phyloP scores from a whole-genome alignment of 1,140 invertebrate species.

The Hyles euphorbiae region DNA sequence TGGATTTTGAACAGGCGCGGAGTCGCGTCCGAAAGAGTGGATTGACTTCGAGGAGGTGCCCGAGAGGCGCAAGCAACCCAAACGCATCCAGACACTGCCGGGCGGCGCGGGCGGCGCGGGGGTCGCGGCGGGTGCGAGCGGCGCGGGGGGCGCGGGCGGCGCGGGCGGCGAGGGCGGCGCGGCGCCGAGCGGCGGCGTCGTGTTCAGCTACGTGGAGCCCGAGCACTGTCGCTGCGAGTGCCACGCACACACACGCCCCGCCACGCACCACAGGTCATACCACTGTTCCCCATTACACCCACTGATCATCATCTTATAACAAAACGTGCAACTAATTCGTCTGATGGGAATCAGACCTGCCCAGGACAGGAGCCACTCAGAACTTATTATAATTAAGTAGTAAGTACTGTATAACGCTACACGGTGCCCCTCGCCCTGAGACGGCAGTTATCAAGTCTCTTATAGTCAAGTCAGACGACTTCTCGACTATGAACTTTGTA shows the following conservation, averaged over 20 bases:
- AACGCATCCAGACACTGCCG: conserved; percentile 87
- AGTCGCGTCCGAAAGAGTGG: conserved; percentile 79
- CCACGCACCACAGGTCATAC: too few relatives aligned
- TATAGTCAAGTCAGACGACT: too few relatives aligned
- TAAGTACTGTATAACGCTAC: too few relatives aligned
- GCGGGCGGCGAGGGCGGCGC: conserved; percentile 44
- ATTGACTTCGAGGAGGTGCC: conserved; percentile 91
- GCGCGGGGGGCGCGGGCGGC: conserved; percentile 35
- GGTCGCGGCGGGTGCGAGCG: conserved; percentile 16
- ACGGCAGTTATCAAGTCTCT: too few relatives aligned
- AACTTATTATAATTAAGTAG: too few relatives aligned
- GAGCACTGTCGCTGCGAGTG: conserved; percentile 90
- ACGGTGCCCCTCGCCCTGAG: too few relatives aligned
- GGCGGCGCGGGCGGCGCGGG: conserved; percentile 28
- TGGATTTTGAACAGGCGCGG: conserved; percentile 47
- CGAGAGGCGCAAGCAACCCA: conserved; percentile 85
- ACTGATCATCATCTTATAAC: too few relatives aligned
- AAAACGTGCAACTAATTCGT: too few relatives aligned
- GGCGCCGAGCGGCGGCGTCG: conserved; percentile 49
- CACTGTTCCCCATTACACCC: too few relatives aligned
- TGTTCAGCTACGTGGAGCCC: conserved; percentile 87
- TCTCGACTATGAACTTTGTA: too few relatives aligned
- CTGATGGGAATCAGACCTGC: too few relatives aligned
- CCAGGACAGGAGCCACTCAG: too few relatives aligned
- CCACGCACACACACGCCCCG: conserved; percentile 77